These are phyloP conservation scores for Nephrotoma guestfalica DNA, from an alignment of 2,888 invertebrate genomes.

Conservation along the genomic window DNA sequence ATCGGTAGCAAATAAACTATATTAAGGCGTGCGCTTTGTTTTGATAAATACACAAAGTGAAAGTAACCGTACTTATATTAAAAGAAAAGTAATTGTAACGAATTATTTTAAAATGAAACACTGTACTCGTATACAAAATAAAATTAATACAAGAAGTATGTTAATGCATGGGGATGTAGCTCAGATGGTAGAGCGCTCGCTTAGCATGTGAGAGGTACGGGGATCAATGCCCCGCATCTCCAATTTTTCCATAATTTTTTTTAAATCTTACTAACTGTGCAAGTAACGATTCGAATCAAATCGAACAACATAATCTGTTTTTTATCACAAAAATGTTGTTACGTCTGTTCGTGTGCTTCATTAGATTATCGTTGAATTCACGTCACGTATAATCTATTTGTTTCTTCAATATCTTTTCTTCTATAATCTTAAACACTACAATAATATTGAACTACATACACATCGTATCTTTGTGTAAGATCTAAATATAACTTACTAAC, in stretches of 20 bases:
- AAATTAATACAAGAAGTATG: too few species aligned
- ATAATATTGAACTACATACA: background rate
- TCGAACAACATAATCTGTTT: background rate
- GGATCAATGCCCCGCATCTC: slow-evolving; percentile 89
- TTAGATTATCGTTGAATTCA: background rate
- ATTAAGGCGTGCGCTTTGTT: too few species aligned
- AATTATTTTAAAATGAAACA: too few species aligned
- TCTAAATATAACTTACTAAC: background rate
- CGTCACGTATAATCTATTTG: background rate
- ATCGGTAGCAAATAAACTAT: too few species aligned
- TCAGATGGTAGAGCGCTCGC: slow-evolving; percentile 90
- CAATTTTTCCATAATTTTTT: slow-evolving; percentile 36
- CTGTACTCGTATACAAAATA: too few species aligned
- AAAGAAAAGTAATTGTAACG: too few species aligned
- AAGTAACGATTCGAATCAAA: background rate
- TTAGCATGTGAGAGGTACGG: slow-evolving; percentile 92
- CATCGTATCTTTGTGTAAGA: background rate
- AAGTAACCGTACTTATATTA: too few species aligned
- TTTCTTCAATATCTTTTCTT: background rate
- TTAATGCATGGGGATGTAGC: slow-evolving; percentile 52
- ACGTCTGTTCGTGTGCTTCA: background rate
- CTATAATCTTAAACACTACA: background rate
- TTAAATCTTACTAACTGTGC: background rate
- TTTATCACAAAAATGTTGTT: background rate
- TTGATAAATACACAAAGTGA: background rate